Base-by-base conservation (phyloP, 2,113 vertebrate genomes). In the Leptosomus discolor region DNA sequence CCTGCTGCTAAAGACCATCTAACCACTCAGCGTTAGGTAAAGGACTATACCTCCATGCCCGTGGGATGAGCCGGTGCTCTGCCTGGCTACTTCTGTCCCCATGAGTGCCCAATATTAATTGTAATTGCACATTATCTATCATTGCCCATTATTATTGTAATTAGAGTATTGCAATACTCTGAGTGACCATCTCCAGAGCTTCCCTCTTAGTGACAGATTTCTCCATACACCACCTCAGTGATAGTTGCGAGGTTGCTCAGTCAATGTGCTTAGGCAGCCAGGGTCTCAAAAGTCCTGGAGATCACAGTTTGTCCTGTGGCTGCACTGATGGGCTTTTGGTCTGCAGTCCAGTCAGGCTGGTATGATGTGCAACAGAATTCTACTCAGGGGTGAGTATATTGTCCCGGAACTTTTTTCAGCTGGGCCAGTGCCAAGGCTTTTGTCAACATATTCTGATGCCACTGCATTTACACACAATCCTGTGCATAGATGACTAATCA, bases 221-320 rank as follows among this genome's bases (percentile, higher is more conserved):
- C 7, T 43, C 32, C 14, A 26, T 1, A 18, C 6, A 4, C 2
- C 16, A 37, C 3, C 27, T 34, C 19, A 61, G 34, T 45, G 20
- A 37, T 9, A 51, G 26, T 1, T 4, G 0, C 36, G 16, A n/a
- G 53, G 20, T 13, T 75, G 36, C 14, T 61, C 27, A 16, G 2
- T 18, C 26, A 61, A 56, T 37, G 7, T 24, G 43, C 12, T 76
- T 20, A n/a, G 43, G 39, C 21, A 82, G 8, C 3, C 6, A 1
- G 6, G 16, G 14, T 34, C 51, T 64, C 22, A 17, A 5, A 45
- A 48, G 30, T 8, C 50, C 50, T 78, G 64, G n/a, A 64, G 34
- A 74, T 3, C 3, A 53, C 34, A 15, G 6, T 34, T 29, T 17
- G 6, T 45, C 48, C 48, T 36, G 12, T 20, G 32, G 18, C 29